Percentiles rank a stretch among this genome's conserved stretches.
These are phyloP conservation scores for Agonopterix alstromeriana DNA, from an alignment of 2,888 invertebrate species.

Conservation along the genomic window DNA sequence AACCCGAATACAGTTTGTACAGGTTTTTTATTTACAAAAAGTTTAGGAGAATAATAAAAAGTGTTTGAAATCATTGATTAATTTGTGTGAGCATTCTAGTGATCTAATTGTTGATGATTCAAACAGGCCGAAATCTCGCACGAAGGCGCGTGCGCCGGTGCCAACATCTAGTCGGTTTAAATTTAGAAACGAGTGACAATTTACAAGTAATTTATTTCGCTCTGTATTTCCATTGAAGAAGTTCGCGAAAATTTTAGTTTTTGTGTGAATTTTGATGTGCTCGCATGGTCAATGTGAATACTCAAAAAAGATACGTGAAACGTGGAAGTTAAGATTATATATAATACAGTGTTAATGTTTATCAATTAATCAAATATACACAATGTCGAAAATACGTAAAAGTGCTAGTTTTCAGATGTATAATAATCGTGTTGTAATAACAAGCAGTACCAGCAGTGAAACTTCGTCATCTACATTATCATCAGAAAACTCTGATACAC, in stretches of 20 bases:
- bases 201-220: conserved; percentile 17
- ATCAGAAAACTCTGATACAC: conserved; percentile 45
- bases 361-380: not conserved
- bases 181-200: conserved; percentile 62
- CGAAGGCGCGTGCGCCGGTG: conserved; percentile 25
- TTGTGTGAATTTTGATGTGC: conserved; percentile 21
- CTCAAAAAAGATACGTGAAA: too few species aligned
- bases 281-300: conserved; percentile 10
- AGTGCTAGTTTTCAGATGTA: conserved; percentile 50
- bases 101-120: conserved; percentile 45
- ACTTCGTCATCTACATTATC: conserved; percentile 48
- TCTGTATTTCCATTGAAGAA: conserved; percentile 18
- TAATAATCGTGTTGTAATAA: conserved; percentile 24
- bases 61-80: too few species aligned
- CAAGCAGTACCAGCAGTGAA: conserved; percentile 42
- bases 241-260: conserved; percentile 28
- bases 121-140: conserved; percentile 25
- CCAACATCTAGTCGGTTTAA: conserved; percentile 39
- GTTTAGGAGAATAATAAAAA: too few species aligned
- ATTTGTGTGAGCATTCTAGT: conserved; percentile 6
- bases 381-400: conserved; percentile 29
- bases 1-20: too few species aligned
- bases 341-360: not conserved
- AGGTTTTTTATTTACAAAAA: too few species aligned
- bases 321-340: not conserved